Base-by-base conservation (phyloP, 2,888 invertebrate genomes). In the Crematogaster levior region DNA sequence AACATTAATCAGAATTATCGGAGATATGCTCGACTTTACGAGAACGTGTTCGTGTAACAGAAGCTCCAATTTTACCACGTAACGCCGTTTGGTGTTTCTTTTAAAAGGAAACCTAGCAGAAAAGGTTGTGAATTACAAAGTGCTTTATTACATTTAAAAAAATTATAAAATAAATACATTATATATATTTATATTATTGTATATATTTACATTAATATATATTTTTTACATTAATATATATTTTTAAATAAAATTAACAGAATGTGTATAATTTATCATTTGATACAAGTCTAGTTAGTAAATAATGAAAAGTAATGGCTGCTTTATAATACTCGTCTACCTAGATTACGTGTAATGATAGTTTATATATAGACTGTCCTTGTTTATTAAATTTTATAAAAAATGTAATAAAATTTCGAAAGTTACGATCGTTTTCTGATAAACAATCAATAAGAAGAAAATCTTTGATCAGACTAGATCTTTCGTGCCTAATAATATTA, bases 1-100 rank as follows among this genome's bases (percentile, higher is more conserved):
- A 68, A 51, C 77, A 68, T 79, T 79, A 79, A 68, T 79, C 66
- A 79, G 43, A 66, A 68, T 68, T 68, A 66, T 79, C 34, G 56
- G 43, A n/a, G 43, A 79, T 51, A 43, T 6, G 43, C 18, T 43
- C 12, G 66, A n/a, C 37, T 51, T n/a, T n/a, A 63, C 21, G 27
- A 18, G 15, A 21, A 43, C 21, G 15, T 3, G 30, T 37, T 53
- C 53, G 66, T 56, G 56, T 43, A 68, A 24, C 66, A 43, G 21
- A 18, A 56, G 43, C 7, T 66, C 30, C 7, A 40, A 30, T 43
- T 66, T 2, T 21, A 30, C 40, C 53, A 6, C 40, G 37, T 40
- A 27, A 75, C 3, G n/a, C 34, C n/a, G 15, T 4, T 7, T 15
- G 37, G 46, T 1, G 3, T 18, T 5, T 21, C 7, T 24, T 34